phyloP scores from a whole-genome alignment of 92 coral and sea anemone genomes.

The Epizoanthus fatuus region DNA sequence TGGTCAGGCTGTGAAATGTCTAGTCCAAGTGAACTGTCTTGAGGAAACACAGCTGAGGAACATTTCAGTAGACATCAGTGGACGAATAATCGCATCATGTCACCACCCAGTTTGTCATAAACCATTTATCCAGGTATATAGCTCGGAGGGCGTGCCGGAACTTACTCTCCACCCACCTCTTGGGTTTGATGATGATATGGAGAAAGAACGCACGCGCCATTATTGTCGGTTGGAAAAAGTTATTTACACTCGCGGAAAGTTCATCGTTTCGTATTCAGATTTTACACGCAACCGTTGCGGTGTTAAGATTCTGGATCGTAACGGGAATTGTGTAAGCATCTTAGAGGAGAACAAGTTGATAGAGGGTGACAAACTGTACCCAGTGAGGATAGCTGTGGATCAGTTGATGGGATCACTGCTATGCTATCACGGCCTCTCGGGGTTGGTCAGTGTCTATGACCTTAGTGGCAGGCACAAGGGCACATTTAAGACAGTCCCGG shows the following conservation, averaged over 20 bases:
- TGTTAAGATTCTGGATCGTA: conserved; percentile 16
- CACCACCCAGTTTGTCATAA: neutral
- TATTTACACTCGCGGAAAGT: conserved; percentile 10
- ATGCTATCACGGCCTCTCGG: conserved; percentile 23
- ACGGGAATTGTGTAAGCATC: neutral
- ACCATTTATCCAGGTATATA: conserved; percentile 20
- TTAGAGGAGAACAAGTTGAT: conserved; percentile 17
- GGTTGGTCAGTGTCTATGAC: conserved; percentile 11
- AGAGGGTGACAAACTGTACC: conserved; percentile 5
- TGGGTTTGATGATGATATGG: neutral
- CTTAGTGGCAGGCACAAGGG: neutral
- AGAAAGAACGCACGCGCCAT: neutral
- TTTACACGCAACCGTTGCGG: conserved; percentile 3
- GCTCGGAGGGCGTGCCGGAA: conserved; percentile 13
- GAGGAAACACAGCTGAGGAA: neutral
- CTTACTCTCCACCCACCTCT: neutral
- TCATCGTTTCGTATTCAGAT: conserved; percentile 23
- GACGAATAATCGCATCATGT: conserved; percentile 15
- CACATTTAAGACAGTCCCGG: neutral
- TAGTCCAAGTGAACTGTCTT: neutral
- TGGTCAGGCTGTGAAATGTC: neutral
- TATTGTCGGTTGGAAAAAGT: conserved; percentile 7
- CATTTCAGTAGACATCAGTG: conserved; percentile 17
- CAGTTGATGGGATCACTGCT: neutral
- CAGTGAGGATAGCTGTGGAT: conserved; percentile 20